Evolutionary conservation across 2,113 vertebrate genomes (phyloP).

Genomic region (Euleptes europaea): DNA sequence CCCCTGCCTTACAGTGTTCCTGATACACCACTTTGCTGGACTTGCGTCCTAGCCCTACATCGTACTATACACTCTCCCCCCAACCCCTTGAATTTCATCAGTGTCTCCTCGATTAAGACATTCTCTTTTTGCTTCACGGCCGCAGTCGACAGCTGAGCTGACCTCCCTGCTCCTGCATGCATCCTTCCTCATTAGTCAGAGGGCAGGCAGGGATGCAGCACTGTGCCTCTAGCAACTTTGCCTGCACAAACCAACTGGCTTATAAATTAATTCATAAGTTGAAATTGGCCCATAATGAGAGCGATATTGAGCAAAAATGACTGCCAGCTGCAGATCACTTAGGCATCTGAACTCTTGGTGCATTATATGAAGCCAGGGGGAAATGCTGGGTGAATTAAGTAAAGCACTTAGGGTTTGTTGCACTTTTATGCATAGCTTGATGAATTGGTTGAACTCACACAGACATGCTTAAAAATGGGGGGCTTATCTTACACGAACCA

Average conservation of each 20-base stretch:
- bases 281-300: conserved; percentile 68
- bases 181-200: background rate
- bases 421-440: conserved; percentile 20
- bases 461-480: background rate
- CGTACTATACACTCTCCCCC: background rate
- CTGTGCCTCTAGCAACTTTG: conserved; percentile 41
- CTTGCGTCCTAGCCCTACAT: background rate
- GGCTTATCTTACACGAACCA: background rate
- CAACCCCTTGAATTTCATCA: background rate
- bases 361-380: conserved; percentile 31
- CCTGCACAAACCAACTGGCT: conserved; percentile 63
- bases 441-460: conserved; percentile 2
- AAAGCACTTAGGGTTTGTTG: conserved; percentile 24
- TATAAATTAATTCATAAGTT: conserved; percentile 73
- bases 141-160: background rate
- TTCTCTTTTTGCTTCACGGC: fast-evolving
- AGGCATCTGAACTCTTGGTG: conserved; percentile 36
- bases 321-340: conserved; percentile 51
- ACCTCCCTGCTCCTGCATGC: fast-evolving
- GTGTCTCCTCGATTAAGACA: background rate
- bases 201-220: conserved; percentile 36
- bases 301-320: conserved; percentile 61
- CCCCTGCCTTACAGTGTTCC: background rate
- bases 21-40: background rate
- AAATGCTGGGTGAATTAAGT: conserved; percentile 29